Evolutionary conservation across 2,888 invertebrate species (phyloP).

Genomic region (Sarcophaga caerulescens): DNA sequence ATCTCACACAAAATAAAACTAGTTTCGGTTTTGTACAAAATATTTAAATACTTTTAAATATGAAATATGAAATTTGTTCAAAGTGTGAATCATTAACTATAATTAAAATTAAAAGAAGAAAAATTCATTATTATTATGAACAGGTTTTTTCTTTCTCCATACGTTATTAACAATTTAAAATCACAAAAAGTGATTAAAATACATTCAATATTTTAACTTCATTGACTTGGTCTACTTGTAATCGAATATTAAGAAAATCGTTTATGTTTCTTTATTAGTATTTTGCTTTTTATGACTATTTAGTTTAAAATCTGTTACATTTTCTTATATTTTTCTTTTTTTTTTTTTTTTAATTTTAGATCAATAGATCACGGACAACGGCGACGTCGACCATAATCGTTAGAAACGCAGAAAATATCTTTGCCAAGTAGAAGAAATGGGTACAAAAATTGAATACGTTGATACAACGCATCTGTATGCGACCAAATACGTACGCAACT

Average conservation of each 20-base stretch:
- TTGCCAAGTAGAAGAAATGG: slow-evolving; percentile 83
- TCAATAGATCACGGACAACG: slow-evolving; percentile 49
- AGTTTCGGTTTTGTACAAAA: slow-evolving; percentile 9
- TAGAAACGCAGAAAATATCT: slow-evolving; percentile 12
- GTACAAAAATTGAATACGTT: slow-evolving; percentile 95
- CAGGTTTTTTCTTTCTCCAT: slow-evolving; percentile 1
- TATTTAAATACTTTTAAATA: not conserved
- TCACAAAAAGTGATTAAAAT: not conserved
- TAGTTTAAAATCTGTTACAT: not conserved
- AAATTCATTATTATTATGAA: not conserved
- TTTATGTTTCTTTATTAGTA: slow-evolving; percentile 1
- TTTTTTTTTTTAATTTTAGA: slow-evolving; percentile 48
- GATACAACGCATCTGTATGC: slow-evolving; percentile 95
- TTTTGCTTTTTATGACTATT: slow-evolving; percentile 6
- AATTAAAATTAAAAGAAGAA: slow-evolving; percentile 23
- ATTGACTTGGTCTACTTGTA: not conserved
- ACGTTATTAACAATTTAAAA: not conserved
- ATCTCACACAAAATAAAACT: slow-evolving; percentile 13
- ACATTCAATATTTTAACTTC: not conserved
- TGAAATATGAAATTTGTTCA: not conserved
- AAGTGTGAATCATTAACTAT: slow-evolving; percentile 38
- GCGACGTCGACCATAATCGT: not conserved
- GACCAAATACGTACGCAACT: slow-evolving; percentile 94
- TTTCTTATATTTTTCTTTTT: slow-evolving; percentile 51
- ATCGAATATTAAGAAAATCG: not conserved